A percentile compares a stretch with the other conserved stretches of the same genome.
phyloP scores from a whole-genome alignment of 1,140 invertebrate species.

The Telenomus remus region DNA sequence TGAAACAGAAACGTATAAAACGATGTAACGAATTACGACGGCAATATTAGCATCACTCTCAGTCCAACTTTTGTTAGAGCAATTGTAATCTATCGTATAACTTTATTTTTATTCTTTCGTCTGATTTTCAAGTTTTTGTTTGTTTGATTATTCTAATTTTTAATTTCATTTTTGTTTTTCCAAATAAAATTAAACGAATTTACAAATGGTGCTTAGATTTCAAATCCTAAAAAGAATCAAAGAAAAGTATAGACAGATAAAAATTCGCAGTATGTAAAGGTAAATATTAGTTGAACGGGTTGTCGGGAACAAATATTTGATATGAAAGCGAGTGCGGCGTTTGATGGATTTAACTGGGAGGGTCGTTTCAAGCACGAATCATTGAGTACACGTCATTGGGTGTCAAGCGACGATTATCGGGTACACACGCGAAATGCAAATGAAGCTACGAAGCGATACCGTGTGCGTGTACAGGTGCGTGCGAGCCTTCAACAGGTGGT shows the following conservation, averaged over 20 bases:
- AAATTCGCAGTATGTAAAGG: not conserved
- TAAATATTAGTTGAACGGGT: conserved; percentile 16
- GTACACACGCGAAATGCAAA: conserved; percentile 38
- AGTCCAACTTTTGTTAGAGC: conserved; percentile 30
- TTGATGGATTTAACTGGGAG: conserved; percentile 38
- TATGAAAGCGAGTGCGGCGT: conserved; percentile 20
- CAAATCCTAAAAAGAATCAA: no score
- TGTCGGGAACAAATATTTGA: conserved; percentile 43
- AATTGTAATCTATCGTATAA: no score
- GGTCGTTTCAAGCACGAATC: conserved; percentile 32
- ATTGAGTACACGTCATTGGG: conserved; percentile 45
- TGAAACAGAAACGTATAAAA: conserved; percentile 21
- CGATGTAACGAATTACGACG: conserved; percentile 31
- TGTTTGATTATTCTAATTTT: no score
- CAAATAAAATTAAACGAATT: no score
- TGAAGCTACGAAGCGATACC: conserved; percentile 39
- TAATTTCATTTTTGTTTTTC: no score
- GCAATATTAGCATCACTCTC: conserved; percentile 27
- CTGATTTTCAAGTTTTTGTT: no score
- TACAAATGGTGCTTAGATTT: no score
- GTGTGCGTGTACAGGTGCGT: conserved; percentile 72
- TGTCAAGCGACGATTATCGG: conserved; percentile 53
- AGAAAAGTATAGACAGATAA: not conserved
- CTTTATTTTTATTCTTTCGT: no score
- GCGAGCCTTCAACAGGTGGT: conserved; percentile 72